A percentile compares a stretch with the other conserved stretches of the same genome.
phyloP scores from a whole-genome alignment of 2,888 invertebrate species.

The Ormia ochracea region DNA sequence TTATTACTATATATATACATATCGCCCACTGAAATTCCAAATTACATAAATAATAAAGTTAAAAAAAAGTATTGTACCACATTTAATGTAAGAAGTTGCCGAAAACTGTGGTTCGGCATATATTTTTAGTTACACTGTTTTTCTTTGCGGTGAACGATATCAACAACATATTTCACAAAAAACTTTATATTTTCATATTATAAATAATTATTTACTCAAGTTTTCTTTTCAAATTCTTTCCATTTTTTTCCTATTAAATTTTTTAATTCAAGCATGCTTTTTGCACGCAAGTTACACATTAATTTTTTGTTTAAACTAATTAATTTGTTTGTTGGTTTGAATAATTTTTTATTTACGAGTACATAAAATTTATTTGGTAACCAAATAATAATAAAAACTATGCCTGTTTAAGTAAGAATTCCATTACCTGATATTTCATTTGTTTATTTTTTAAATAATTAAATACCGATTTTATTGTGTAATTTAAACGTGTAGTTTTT shows the following conservation, averaged over 20 bases:
- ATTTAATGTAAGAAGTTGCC: too few species aligned
- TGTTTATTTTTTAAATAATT: not conserved
- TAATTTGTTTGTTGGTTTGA: slow-evolving; percentile 5
- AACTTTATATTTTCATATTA: too few species aligned
- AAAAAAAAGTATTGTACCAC: too few species aligned
- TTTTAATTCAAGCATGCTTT: slow-evolving; percentile 49
- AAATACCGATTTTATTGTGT: slow-evolving; percentile 5
- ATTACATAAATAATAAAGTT: too few species aligned
- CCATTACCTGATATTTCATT: not conserved
- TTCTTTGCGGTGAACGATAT: too few species aligned
- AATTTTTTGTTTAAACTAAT: not conserved
- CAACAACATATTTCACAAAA: too few species aligned
- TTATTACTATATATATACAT: too few species aligned
- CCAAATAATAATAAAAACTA: not conserved
- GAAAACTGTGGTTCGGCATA: too few species aligned
- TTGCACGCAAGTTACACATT: slow-evolving; percentile 51
- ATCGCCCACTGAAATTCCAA: too few species aligned
- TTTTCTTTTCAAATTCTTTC: not conserved
- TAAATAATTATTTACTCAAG: not conserved
- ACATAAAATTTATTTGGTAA: not conserved
- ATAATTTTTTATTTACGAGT: not conserved
- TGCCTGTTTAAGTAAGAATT: slow-evolving; percentile 22
- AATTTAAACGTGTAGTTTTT: slow-evolving; percentile 11
- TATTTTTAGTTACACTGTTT: too few species aligned
- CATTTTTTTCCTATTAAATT: not conserved